phyloP scores from a whole-genome alignment of 2,113 vertebrate species.

The Falcunculus frontatus region DNA sequence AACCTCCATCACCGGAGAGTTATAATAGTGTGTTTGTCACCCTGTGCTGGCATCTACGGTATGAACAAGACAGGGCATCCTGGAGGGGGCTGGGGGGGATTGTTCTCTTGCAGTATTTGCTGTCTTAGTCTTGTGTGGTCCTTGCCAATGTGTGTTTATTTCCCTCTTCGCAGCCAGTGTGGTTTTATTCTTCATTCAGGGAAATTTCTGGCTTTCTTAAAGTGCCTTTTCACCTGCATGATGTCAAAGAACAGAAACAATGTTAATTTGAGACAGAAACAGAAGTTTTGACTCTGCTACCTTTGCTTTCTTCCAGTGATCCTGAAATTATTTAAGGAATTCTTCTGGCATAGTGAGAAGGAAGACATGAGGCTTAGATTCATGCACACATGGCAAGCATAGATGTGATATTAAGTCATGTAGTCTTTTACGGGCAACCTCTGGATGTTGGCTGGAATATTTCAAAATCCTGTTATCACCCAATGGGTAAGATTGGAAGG shows the following conservation, averaged over 20 bases:
- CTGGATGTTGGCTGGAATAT: not conserved
- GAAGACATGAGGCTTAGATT: not conserved
- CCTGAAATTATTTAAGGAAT: not conserved
- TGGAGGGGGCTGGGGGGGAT: not conserved
- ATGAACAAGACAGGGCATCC: not conserved
- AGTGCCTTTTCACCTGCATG: not conserved
- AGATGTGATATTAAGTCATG: not conserved
- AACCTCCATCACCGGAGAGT: not conserved
- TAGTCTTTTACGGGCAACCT: not conserved
- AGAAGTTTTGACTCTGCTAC: not conserved
- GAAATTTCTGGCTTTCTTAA: not conserved
- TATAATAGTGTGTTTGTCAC: not conserved
- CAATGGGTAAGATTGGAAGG: not conserved
- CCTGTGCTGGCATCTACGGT: not conserved
- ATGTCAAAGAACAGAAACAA: not conserved
- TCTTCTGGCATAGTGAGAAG: not conserved
- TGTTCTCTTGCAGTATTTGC: not conserved
- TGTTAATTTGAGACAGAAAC: not conserved
- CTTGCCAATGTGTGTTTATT: not conserved
- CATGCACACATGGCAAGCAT: not conserved
- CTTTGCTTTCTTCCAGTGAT: not conserved
- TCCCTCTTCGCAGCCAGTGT: not conserved
- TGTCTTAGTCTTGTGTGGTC: slow-evolving; percentile 18
- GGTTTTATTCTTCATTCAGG: not conserved
- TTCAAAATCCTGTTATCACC: not conserved